Conservation (phyloP, 2,113 vertebrate genomes). For the Miniopterus natalensis region DNA sequence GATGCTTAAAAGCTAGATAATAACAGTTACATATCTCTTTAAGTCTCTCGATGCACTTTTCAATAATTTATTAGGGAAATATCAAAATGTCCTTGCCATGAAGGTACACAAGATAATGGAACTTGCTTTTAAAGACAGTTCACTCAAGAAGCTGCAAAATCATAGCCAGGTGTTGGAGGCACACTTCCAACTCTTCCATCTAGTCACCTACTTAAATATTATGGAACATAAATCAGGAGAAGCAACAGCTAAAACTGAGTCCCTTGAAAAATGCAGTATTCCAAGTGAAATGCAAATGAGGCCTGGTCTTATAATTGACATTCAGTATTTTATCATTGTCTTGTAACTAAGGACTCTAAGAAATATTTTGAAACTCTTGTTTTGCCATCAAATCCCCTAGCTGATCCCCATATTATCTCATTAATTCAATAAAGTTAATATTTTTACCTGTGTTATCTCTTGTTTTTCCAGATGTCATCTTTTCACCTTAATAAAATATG, state of each 20-base stretch:
- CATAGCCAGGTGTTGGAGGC: constrained; percentile 56
- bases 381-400: neutral
- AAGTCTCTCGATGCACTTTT: constrained; percentile 65
- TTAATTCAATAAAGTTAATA: constrained; percentile 52
- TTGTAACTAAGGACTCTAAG: neutral
- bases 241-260: neutral
- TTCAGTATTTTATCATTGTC: constrained; percentile 16
- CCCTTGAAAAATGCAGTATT: constrained; percentile 10
- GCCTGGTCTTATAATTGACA: neutral
- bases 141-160: constrained; percentile 66
- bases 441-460: constrained; percentile 51
- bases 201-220: constrained; percentile 37
- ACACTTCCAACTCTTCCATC: constrained; percentile 45
- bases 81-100: constrained; percentile 78
- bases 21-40: constrained; percentile 46
- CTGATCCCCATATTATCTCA: constrained; percentile 17
- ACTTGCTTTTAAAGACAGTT: constrained; percentile 74
- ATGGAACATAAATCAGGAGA: constrained; percentile 41
- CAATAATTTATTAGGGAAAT: constrained; percentile 81
- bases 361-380: constrained; percentile 40
- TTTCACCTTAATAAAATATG: constrained; percentile 61
- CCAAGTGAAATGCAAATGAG: constrained; percentile 31
- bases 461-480: constrained; percentile 50
- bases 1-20: constrained; percentile 64
- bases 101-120: constrained; percentile 63